Evolutionary conservation across 2,113 vertebrate genomes (phyloP).

Genomic region (Oryctolagus cuniculus): DNA sequence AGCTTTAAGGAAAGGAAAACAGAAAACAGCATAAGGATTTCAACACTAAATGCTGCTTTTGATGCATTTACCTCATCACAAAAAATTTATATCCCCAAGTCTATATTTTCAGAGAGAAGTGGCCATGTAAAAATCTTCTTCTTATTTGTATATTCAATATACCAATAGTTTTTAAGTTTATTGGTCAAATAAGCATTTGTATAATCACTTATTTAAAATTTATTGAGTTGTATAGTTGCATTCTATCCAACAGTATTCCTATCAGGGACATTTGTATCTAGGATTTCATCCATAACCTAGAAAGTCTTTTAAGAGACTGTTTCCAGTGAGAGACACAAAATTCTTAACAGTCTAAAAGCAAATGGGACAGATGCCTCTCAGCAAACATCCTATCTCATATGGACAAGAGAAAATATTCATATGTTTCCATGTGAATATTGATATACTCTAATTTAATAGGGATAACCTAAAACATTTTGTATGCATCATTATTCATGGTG

Average conservation of each 20-base stretch:
- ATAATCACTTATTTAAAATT: background rate
- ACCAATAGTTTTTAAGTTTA: background rate
- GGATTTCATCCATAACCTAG: background rate
- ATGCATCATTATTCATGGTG: slow-evolving; percentile 17
- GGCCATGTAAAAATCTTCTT: background rate
- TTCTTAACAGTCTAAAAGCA: background rate
- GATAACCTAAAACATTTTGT: background rate
- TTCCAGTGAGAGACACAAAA: too few species aligned
- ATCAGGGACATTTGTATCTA: background rate
- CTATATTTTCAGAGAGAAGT: background rate
- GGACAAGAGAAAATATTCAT: background rate
- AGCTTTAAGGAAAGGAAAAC: background rate
- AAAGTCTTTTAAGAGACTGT: too few species aligned
- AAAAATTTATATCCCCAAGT: background rate
- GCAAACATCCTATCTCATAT: background rate
- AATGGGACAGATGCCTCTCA: background rate
- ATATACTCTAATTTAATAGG: slow-evolving; percentile 9
- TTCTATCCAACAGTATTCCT: background rate
- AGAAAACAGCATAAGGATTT: background rate
- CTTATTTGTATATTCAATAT: background rate
- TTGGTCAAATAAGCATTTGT: background rate
- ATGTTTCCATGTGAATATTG: background rate
- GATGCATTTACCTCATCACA: background rate
- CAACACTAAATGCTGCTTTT: background rate
- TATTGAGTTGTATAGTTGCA: background rate